These are phyloP conservation scores for Podocnemis expansa DNA, from an alignment of 2,113 vertebrate genomes.

Conservation along the genomic window DNA sequence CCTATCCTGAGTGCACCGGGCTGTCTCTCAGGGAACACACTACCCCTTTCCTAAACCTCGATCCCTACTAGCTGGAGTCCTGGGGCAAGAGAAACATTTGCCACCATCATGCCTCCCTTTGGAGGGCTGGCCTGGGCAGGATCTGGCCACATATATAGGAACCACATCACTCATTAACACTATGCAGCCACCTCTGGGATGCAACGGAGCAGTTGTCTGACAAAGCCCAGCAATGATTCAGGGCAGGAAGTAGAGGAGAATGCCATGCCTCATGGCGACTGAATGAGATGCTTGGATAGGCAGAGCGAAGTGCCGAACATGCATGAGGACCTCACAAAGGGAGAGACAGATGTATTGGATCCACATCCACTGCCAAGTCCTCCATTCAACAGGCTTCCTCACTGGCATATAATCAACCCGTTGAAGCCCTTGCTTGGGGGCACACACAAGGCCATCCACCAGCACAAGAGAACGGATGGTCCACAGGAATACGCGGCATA, in stretches of 20 bases:
- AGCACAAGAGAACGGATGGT: fast-evolving
- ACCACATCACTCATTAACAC: too few relatives aligned
- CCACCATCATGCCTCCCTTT: background rate
- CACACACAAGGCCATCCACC: background rate
- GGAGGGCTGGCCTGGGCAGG: background rate
- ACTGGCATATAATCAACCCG: fast-evolving
- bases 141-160: too few relatives aligned
- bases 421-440: background rate
- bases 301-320: fast-evolving
- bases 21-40: background rate
- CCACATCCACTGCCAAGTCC: fast-evolving
- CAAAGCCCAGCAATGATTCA: background rate
- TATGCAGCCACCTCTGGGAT: background rate
- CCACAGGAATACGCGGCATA: background rate
- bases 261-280: fast-evolving
- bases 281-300: background rate
- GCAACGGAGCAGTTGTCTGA: background rate
- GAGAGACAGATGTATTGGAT: fast-evolving
- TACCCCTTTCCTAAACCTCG: background rate
- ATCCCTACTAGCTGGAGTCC: background rate
- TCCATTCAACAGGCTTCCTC: background rate
- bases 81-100: background rate
- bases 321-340: background rate
- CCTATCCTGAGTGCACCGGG: background rate
- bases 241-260: background rate